phyloP scores from a whole-genome alignment of 2,797 vertebrate species.

The Falco biarmicus region DNA sequence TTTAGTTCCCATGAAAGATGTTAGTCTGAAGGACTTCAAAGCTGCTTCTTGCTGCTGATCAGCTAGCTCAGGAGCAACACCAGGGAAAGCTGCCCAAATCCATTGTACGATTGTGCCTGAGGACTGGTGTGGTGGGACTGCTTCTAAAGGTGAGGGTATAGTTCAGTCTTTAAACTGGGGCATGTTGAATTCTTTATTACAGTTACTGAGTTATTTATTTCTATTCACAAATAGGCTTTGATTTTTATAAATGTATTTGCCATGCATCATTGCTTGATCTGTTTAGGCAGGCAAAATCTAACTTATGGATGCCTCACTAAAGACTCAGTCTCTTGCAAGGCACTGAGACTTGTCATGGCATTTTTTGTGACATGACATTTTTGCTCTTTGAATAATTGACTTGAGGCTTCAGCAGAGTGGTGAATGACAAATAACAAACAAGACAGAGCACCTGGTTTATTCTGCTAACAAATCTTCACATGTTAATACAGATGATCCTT shows the following conservation, averaged over 20 bases:
- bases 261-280: not conserved
- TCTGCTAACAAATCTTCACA: not conserved
- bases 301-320: not conserved
- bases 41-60: not conserved
- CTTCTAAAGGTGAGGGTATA: not conserved
- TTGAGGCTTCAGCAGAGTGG: not conserved
- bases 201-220: constrained; percentile 9
- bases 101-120: not conserved
- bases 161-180: not conserved
- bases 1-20: not conserved
- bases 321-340: not conserved
- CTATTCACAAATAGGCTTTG: not conserved
- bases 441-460: not conserved
- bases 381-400: not conserved
- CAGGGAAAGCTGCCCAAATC: not conserved
- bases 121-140: not conserved
- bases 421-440: not conserved
- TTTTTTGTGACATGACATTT: not conserved
- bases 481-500: not conserved
- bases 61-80: not conserved
- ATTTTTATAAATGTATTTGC: not conserved
- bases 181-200: not conserved
- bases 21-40: not conserved
- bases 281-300: not conserved
- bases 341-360: not conserved